These are phyloP conservation scores for Podotricha telesiphe DNA, from an alignment of 2,888 invertebrate genomes.

Conservation along the genomic window DNA sequence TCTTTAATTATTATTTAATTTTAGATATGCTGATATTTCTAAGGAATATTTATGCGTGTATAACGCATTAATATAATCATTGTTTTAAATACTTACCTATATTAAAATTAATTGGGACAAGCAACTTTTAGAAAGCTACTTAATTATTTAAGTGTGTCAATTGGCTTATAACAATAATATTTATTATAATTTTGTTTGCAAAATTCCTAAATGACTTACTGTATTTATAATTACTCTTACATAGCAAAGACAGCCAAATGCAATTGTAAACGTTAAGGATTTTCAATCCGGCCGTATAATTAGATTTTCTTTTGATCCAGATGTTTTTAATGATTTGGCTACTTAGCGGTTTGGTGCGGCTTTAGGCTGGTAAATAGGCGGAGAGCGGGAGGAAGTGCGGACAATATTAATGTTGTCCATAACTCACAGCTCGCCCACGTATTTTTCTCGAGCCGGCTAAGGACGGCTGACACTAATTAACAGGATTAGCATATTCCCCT, in stretches of 20 bases:
- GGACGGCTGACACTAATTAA: conserved; percentile 78
- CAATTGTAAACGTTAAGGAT: conserved; percentile 6
- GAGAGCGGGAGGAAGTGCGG: conserved; percentile 70
- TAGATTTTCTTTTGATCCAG: conserved; percentile 41
- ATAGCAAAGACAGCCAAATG: background rate
- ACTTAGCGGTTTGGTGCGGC: conserved; percentile 47
- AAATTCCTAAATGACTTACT: background rate
- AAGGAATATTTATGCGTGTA: no score
- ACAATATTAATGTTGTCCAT: conserved; percentile 78
- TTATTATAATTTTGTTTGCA: no score
- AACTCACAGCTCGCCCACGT: conserved; percentile 70
- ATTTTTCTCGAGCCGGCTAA: conserved; percentile 75
- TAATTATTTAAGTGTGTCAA: no score
- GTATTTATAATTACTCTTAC: background rate
- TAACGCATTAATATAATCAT: no score
- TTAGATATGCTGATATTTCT: no score
- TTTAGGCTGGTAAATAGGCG: conserved; percentile 68
- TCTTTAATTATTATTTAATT: no score
- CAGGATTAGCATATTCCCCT: conserved; percentile 78
- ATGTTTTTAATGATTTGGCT: conserved; percentile 45
- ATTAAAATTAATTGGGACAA: no score
- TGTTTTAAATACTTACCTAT: no score
- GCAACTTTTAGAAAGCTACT: no score
- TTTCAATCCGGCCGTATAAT: conserved; percentile 36
- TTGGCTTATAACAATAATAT: no score